phyloP scores from a whole-genome alignment of 2,888 invertebrate species.

The Thecophora atra region DNA sequence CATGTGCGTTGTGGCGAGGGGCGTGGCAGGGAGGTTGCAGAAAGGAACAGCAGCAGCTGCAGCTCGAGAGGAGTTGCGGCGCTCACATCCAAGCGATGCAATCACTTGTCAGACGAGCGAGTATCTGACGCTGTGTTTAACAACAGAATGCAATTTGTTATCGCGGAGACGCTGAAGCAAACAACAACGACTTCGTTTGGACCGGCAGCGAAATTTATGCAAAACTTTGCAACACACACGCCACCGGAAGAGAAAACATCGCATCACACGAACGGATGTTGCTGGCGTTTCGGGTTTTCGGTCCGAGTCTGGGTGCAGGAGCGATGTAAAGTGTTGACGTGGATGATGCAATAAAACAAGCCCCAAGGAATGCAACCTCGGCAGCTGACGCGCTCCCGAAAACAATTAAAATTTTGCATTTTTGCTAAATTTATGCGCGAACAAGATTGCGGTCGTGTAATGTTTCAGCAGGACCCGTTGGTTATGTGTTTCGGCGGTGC shows the following conservation, averaged over 20 bases:
- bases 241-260: not conserved
- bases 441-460: constrained; percentile 36
- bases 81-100: constrained; percentile 8
- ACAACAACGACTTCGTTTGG: not conserved
- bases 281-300: not conserved
- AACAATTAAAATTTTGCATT: constrained; percentile 38
- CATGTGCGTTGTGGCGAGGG: not conserved
- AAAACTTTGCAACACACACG: constrained; percentile 11
- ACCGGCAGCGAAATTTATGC: constrained; percentile 32
- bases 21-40: not conserved
- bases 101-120: constrained; percentile 16
- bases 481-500: not conserved
- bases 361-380: constrained; percentile 28
- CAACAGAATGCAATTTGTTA: constrained; percentile 59
- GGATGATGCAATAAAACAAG: constrained; percentile 43
- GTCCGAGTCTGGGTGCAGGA: not conserved
- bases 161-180: constrained; percentile 32
- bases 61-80: not conserved
- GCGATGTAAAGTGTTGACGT: constrained; percentile 38
- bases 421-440: constrained; percentile 37
- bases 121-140: constrained; percentile 48
- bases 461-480: constrained; percentile 10
- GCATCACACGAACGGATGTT: not conserved
- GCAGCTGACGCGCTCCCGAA: constrained; percentile 29
- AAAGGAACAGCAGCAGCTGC: not conserved